phyloP scores from a whole-genome alignment of 1,140 invertebrate species.

The Drosophila tani region DNA sequence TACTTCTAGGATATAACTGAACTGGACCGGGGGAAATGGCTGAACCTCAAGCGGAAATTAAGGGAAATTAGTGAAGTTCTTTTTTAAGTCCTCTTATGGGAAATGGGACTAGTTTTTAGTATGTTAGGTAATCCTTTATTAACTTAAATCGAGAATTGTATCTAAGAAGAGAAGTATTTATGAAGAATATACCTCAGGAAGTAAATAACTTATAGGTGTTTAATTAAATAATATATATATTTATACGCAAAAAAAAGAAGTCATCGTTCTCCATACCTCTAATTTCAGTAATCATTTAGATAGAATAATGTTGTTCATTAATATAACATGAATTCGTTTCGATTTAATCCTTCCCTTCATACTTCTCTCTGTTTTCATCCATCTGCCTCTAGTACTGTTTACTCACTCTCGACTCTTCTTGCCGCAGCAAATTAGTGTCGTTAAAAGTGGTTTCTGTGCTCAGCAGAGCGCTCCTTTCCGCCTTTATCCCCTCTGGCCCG shows the following conservation, averaged over 20 bases:
- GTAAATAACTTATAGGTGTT: not conserved
- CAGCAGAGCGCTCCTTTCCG: not conserved
- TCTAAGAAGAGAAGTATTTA: not conserved
- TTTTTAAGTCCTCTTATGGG: too few species aligned
- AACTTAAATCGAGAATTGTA: not conserved
- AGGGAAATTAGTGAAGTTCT: not conserved
- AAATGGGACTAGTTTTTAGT: not conserved
- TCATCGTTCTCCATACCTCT: not conserved
- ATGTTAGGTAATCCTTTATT: not conserved
- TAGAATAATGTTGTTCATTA: too few species aligned
- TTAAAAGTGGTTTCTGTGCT: conserved; percentile 31
- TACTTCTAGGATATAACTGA: not conserved
- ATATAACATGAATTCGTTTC: not conserved
- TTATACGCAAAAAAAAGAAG: not conserved
- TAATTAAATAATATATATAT: not conserved
- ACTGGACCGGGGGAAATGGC: conserved; percentile 1
- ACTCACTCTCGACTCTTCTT: conserved; percentile 3
- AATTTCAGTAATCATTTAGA: too few species aligned
- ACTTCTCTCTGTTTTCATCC: not conserved
- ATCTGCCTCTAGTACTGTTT: conserved; percentile 4
- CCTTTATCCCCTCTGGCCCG: not conserved
- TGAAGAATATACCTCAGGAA: not conserved
- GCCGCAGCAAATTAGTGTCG: conserved; percentile 26
- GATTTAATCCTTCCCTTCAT: not conserved
- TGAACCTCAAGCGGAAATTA: conserved; percentile 7